These are phyloP conservation scores for Drosophila triauraria DNA, from an alignment of 1,140 invertebrate species.

Conservation along the genomic window DNA sequence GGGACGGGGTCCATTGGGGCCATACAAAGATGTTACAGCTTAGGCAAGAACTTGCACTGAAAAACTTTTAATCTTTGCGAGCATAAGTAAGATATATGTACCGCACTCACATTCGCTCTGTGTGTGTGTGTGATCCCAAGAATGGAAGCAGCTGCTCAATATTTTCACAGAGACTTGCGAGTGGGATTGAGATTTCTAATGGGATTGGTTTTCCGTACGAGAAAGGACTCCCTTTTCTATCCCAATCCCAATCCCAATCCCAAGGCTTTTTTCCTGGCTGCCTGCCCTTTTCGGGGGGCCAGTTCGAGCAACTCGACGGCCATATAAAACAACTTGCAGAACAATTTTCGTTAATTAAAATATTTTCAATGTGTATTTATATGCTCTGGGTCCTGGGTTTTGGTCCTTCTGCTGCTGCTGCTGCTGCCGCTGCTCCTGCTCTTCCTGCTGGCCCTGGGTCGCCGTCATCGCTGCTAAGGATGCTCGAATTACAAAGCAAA, in stretches of 20 bases:
- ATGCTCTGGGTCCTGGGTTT: slow-evolving; percentile 45
- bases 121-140: slow-evolving; percentile 54
- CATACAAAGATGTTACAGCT: slow-evolving; percentile 81
- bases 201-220: slow-evolving; percentile 69
- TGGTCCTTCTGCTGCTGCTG: slow-evolving; percentile 6
- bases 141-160: slow-evolving; percentile 78
- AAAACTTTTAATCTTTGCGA: slow-evolving; percentile 82
- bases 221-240: slow-evolving; percentile 12
- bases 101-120: slow-evolving; percentile 16
- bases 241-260: slow-evolving; percentile 1
- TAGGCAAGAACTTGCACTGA: slow-evolving; percentile 81
- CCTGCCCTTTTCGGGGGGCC: slow-evolving; percentile 9
- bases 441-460: slow-evolving; percentile 47
- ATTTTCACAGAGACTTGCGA: slow-evolving; percentile 64
- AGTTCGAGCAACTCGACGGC: slow-evolving; percentile 51
- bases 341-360: slow-evolving; percentile 84
- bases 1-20: slow-evolving; percentile 35
- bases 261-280: slow-evolving; percentile 1
- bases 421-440: slow-evolving; percentile 8
- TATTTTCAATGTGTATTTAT: slow-evolving; percentile 72
- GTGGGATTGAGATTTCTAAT: slow-evolving; percentile 79
- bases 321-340: slow-evolving; percentile 76
- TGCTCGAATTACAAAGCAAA: slow-evolving; percentile 84
- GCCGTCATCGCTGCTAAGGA: slow-evolving; percentile 69
- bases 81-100: slow-evolving; percentile 83